A percentile compares a stretch with the other conserved stretches of the same genome.
These are phyloP conservation scores for Cartodere bifasciata DNA, from an alignment of 2,888 invertebrate species.

Conservation along the genomic window DNA sequence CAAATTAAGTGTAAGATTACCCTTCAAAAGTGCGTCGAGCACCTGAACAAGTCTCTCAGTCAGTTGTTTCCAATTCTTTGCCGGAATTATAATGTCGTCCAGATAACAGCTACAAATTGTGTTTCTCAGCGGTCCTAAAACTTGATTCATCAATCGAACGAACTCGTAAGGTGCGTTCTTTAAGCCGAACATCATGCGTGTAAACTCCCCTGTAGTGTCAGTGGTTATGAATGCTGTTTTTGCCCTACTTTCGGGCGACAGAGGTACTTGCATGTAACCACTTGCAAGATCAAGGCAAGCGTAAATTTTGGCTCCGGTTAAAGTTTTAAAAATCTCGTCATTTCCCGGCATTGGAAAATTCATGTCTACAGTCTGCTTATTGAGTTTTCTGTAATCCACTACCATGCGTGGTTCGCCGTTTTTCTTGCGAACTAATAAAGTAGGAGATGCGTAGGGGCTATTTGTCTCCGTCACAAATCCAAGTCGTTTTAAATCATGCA, in stretches of 20 bases:
- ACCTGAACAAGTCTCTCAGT: no score
- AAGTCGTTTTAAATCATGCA: slow-evolving; percentile 10
- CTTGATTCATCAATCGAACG: no score
- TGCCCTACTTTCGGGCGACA: slow-evolving; percentile 10
- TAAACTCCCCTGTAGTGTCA: slow-evolving; percentile 21
- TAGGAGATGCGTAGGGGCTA: slow-evolving; percentile 11
- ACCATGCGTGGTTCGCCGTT: slow-evolving; percentile 15
- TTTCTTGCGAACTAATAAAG: slow-evolving; percentile 16
- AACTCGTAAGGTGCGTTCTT: slow-evolving; percentile 19
- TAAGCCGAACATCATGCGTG: slow-evolving; percentile 21
- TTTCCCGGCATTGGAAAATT: slow-evolving; percentile 12
- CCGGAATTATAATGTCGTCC: no score
- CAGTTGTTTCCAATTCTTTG: no score
- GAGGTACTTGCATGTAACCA: slow-evolving; percentile 12
- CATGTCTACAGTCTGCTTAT: slow-evolving; percentile 13
- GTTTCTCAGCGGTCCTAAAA: no score
- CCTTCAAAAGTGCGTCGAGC: no score
- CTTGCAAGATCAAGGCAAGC: slow-evolving; percentile 10
- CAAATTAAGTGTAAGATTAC: slow-evolving; percentile 25
- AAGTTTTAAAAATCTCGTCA: slow-evolving; percentile 10
- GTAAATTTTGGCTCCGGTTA: slow-evolving; percentile 8
- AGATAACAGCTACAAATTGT: no score
- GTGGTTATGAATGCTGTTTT: slow-evolving; percentile 25
- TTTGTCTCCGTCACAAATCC: slow-evolving; percentile 13
- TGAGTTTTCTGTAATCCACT: slow-evolving; percentile 16